These are phyloP conservation scores for Oreochromis spilurus DNA, from an alignment of 2,113 vertebrate genomes.

Conservation along the genomic window DNA sequence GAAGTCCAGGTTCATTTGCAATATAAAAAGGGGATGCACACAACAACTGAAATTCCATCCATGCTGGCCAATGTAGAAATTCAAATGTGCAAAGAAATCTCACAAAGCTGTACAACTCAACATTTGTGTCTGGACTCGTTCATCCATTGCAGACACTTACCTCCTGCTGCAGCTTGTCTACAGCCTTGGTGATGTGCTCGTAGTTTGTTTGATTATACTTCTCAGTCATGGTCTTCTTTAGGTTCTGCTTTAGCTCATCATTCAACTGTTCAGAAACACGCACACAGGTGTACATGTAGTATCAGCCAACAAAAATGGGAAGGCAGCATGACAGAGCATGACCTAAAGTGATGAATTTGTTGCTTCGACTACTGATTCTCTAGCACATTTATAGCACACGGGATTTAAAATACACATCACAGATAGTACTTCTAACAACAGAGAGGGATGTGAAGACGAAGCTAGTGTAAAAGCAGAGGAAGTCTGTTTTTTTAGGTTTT, in stretches of 20 bases:
- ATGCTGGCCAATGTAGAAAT: neutral
- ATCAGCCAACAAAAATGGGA: neutral
- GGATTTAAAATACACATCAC: neutral
- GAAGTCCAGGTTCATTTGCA: neutral
- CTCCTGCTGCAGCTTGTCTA: slow-evolving; percentile 77
- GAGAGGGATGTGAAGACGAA: neutral
- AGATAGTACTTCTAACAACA: neutral
- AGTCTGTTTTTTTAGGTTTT: neutral
- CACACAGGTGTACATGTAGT: neutral
- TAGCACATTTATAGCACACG: neutral
- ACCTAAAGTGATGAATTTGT: neutral
- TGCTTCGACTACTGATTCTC: neutral
- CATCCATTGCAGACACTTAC: slow-evolving; percentile 20
- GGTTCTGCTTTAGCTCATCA: slow-evolving; percentile 86
- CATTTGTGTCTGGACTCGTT: neutral
- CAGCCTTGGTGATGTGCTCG: slow-evolving; percentile 81
- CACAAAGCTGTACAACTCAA: neutral
- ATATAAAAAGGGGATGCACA: neutral
- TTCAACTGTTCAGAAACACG: slow-evolving; percentile 77
- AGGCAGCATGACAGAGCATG: neutral
- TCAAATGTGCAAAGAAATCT: neutral
- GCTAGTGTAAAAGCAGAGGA: neutral
- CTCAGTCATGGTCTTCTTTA: slow-evolving; percentile 86
- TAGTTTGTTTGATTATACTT: slow-evolving; percentile 76
- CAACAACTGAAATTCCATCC: neutral